Percentiles rank a stretch among this genome's conserved stretches.
phyloP scores from a whole-genome alignment of 2,888 invertebrate species.

The Ceraclea dissimilis region DNA sequence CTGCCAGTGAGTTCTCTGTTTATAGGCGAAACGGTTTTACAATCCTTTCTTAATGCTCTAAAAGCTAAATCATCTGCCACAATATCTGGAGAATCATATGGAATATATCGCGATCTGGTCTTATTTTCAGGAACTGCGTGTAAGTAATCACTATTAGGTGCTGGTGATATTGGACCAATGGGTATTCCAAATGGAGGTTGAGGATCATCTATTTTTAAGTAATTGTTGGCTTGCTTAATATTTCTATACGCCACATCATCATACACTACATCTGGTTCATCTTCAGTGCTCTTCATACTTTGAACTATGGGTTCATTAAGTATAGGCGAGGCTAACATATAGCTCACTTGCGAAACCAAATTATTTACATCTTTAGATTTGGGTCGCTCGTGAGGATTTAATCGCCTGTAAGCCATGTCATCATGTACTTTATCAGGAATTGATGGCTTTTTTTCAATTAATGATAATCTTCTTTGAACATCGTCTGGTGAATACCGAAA shows the following conservation, averaged over 20 bases:
- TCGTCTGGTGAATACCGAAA: conserved; percentile 12
- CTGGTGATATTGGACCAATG: conserved; percentile 71
- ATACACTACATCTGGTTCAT: conserved; percentile 72
- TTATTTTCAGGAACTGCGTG: conserved; percentile 63
- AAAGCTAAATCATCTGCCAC: conserved; percentile 84
- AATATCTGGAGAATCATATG: conserved; percentile 68
- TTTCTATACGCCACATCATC: conserved; percentile 82
- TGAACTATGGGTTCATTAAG: conserved; percentile 35
- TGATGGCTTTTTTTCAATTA: conserved; percentile 30
- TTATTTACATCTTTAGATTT: conserved; percentile 41
- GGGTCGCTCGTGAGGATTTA: conserved; percentile 52
- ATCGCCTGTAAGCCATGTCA: conserved; percentile 73
- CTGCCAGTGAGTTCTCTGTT: conserved; percentile 44
- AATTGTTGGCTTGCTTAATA: conserved; percentile 69
- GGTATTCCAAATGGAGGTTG: conserved; percentile 91
- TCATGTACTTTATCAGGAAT: conserved; percentile 63
- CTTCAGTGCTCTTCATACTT: conserved; percentile 29
- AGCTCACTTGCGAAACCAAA: conserved; percentile 52
- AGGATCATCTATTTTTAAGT: conserved; percentile 63
- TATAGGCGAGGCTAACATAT: conserved; percentile 62
- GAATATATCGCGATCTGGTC: conserved; percentile 54
- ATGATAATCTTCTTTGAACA: conserved; percentile 7
- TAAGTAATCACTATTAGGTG: conserved; percentile 76
- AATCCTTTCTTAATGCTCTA: conserved; percentile 76
- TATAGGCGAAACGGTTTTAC: conserved; percentile 47